Base-by-base conservation (phyloP, 2,797 vertebrate species). In the Karalla daura region DNA sequence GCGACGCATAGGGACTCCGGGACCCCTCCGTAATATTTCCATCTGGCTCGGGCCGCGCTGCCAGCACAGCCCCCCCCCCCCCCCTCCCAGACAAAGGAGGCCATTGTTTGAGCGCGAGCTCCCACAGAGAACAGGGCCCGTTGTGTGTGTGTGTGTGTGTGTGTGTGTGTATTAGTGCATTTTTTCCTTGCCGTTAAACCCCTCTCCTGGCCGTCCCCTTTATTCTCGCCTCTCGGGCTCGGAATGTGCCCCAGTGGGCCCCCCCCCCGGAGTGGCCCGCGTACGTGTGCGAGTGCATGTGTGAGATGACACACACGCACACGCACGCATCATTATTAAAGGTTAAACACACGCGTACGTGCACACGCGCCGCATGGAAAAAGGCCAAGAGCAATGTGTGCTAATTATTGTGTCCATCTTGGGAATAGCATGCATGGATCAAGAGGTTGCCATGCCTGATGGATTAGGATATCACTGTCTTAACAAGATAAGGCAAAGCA, bases 401-500 rank as follows among this genome's bases (percentile, higher is more conserved):
- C 2, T 7, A 30, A 17, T 54, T 56, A 59, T 58, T 63, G 18
- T 32, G 35, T 24, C 15, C n/a, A 39, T 15, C 8, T 59, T 50
- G 50, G 53, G 36, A 50, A 15, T 47, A 17, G 20, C 54, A 69
- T 50, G 66, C 56, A 56, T 40, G 11, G 17, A 17, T 40, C 63
- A 15, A 33, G 41, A 27, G 60, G 63, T 39, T 68, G 13, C 44
- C 45, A 55, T 64, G 44, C 41, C 47, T 8, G 10, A 24, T 49
- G 76, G 76, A 78, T 84, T 79, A 76, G 61, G 50, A 71, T 64
- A 76, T 69, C 62, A 41, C 71, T 55, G 53, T 54, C 61, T 79
- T 79, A 87, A 87, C 69, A 33, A 64, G 85, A 85, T 85, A 43
- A 78, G 63, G 33, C 45, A 74, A n/a, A 75, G 70, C 3, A 80